These are phyloP conservation scores for Incurvaria masculella DNA, from an alignment of 2,888 invertebrate species.

Conservation along the genomic window DNA sequence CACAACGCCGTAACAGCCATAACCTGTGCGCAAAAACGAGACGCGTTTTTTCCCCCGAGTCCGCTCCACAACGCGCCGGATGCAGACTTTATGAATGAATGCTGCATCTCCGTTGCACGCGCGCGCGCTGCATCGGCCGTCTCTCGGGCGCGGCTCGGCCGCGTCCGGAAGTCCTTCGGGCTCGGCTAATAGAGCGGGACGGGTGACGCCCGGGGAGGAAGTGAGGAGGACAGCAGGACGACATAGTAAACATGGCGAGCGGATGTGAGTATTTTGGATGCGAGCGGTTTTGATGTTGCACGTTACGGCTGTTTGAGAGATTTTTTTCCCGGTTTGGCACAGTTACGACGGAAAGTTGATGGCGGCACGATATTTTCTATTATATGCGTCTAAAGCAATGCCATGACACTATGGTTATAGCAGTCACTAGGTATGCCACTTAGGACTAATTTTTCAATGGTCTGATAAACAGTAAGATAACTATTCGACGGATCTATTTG, in stretches of 20 bases:
- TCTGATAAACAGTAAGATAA: too few relatives aligned
- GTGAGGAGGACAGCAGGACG: slow-evolving; percentile 49
- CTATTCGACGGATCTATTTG: too few relatives aligned
- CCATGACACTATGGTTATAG: too few relatives aligned
- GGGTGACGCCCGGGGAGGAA: slow-evolving; percentile 31
- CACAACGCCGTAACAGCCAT: slow-evolving; percentile 37
- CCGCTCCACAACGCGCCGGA: slow-evolving; percentile 30
- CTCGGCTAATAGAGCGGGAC: neutral
- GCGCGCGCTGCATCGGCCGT: slow-evolving; percentile 25
- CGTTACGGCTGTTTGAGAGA: too few relatives aligned
- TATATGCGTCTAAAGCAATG: too few relatives aligned
- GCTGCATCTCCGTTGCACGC: slow-evolving; percentile 36
- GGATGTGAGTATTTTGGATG: neutral
- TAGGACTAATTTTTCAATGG: too few relatives aligned
- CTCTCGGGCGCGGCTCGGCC: slow-evolving; percentile 40
- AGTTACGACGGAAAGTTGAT: too few relatives aligned
- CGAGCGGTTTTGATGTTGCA: neutral
- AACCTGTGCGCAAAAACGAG: slow-evolving; percentile 49
- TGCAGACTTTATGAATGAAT: slow-evolving; percentile 53
- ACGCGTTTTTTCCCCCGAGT: slow-evolving; percentile 37
- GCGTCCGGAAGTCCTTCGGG: slow-evolving; percentile 19
- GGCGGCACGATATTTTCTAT: too few relatives aligned
- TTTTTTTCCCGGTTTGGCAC: too few relatives aligned
- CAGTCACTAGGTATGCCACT: too few relatives aligned
- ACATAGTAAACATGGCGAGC: slow-evolving; percentile 52